Base-by-base conservation (phyloP, 2,888 invertebrate species). In the Chalcosyrphus nemorum region DNA sequence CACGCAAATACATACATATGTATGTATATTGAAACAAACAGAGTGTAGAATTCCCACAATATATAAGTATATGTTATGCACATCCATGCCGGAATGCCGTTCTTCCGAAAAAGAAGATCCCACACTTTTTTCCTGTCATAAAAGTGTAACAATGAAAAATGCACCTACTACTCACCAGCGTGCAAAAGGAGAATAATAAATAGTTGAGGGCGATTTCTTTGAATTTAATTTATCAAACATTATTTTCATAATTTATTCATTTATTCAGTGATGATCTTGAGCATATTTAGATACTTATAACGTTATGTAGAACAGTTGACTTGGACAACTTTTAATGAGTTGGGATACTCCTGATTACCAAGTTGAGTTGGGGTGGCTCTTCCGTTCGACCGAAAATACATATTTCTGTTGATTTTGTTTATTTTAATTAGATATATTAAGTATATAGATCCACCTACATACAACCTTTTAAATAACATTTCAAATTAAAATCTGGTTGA, bases 211-310 rank as follows among this genome's bases (percentile, higher is more conserved):
- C 5, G 17, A 9, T 43, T 43, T 41, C 13, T 59, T 24, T 57
- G 6, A 4, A 24, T 50, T 35, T 47, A n/a, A 57, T 70, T 70
- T 35, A 47, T 70, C 35, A 35, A 45, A 6, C 5, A 29, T 24
- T 45, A 15, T 17, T 43, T 4, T 32, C 9, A 21, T 56, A 52
- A 52, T 70, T 9, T 35, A 32, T 70, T 45, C n/a, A 43, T n/a
- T 13, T 54, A 2, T 54, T 56, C 13, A 21, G 32, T 50, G 50
- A 11, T 65, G 52, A 52, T 6, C 1, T 15, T 52, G 9, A n/a
- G n/a, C n/a, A n/a, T n/a, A n/a, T n/a, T n/a, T 13, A 52, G 15
- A n/a, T 43, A 43, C 6, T 1, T 13, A 19, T 45, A 11, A 4
- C 9, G 7, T 9, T 43, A 17, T 7, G 2, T 7, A 43, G 17